Percentiles rank a stretch among this genome's conserved stretches.
Conservation (phyloP, 2,888 invertebrate species). For the Chelonus formosanus region DNA sequence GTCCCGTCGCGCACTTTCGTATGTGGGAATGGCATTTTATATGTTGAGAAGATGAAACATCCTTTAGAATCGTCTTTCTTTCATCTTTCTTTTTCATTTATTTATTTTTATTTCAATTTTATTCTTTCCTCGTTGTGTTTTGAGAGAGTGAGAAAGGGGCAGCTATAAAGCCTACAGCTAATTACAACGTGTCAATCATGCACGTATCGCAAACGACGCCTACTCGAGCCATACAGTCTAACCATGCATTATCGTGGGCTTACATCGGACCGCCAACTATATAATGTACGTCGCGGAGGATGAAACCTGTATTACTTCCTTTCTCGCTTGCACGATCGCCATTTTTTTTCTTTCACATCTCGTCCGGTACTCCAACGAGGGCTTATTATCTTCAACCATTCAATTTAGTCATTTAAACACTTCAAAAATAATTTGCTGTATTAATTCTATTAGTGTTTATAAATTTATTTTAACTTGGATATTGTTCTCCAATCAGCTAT, state of each 20-base stretch:
- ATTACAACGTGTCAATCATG: constrained; percentile 56
- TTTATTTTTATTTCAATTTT: constrained; percentile 19
- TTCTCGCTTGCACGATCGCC: constrained; percentile 20
- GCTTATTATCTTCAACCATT: constrained; percentile 10
- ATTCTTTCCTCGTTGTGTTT: constrained; percentile 12
- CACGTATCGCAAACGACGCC: constrained; percentile 46
- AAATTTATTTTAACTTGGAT: neutral
- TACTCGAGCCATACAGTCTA: constrained; percentile 41
- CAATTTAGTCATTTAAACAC: constrained; percentile 1
- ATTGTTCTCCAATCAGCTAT: too few relatives aligned
- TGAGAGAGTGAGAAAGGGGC: constrained; percentile 11
- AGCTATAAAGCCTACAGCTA: constrained; percentile 47
- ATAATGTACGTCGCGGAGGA: constrained; percentile 23
- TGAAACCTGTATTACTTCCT: constrained; percentile 28
- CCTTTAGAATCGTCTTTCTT: constrained; percentile 22
- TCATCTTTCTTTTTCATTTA: constrained; percentile 34
- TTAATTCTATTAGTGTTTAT: neutral
- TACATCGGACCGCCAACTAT: constrained; percentile 31
- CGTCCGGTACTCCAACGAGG: constrained; percentile 6
- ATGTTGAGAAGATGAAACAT: constrained; percentile 23
- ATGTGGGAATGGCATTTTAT: constrained; percentile 46
- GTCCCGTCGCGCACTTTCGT: constrained; percentile 36
- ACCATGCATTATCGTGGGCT: constrained; percentile 44
- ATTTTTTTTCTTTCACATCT: constrained; percentile 19
- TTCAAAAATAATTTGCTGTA: neutral